Evolutionary conservation across 2,797 vertebrate species (phyloP).

Genomic region (Molossus molossus): DNA sequence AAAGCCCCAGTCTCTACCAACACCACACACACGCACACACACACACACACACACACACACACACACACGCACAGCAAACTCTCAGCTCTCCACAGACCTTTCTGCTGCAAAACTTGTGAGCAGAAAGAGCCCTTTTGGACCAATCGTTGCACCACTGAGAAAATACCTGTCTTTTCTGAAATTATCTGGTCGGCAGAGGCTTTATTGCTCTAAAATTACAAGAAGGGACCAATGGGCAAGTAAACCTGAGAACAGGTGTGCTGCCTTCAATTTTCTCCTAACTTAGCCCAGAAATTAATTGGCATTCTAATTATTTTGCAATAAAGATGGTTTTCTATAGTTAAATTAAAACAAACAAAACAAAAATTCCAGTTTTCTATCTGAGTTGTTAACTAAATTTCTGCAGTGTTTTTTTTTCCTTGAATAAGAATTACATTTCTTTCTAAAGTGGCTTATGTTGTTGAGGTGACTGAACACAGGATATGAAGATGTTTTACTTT

Average conservation of each 20-base stretch:
- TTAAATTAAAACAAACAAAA: background rate
- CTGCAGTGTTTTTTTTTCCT: background rate
- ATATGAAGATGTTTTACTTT: background rate
- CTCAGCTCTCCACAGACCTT: background rate
- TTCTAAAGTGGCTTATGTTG: background rate
- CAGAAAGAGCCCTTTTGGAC: background rate
- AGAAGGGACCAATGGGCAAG: background rate
- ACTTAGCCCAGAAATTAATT: background rate
- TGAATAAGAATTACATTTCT: background rate
- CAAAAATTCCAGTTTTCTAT: background rate
- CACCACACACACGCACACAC: rapidly evolving
- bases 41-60: background rate
- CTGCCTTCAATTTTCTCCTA: background rate
- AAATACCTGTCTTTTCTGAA: background rate
- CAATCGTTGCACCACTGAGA: background rate
- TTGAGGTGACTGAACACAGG: background rate
- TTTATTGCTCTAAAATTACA: background rate
- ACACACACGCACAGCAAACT: background rate
- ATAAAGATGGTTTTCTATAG: background rate
- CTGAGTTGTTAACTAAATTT: background rate
- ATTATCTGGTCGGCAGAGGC: background rate
- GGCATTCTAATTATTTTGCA: background rate
- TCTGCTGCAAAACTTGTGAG: background rate
- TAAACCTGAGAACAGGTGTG: background rate
- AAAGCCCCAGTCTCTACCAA: background rate